A percentile compares a stretch with the other conserved stretches of the same genome.
Conservation (phyloP, 37 sponge, comb jelly and placozoan species). For the Mnemiopsis leidyi region DNA sequence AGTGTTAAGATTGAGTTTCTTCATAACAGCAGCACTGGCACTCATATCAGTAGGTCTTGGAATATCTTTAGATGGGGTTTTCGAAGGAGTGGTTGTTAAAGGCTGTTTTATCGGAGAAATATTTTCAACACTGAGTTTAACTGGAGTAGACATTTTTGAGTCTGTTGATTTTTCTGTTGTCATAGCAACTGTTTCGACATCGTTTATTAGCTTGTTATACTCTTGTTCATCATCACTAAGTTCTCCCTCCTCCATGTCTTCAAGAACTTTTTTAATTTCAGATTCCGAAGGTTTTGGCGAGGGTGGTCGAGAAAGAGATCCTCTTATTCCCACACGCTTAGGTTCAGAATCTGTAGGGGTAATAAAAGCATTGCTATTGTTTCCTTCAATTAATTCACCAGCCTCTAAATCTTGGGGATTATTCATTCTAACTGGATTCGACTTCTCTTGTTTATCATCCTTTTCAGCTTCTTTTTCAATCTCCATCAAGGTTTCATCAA, state of each 20-base stretch:
- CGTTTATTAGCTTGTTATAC: constrained; percentile 48
- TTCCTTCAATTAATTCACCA: not conserved
- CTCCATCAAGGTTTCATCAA: constrained; percentile 18
- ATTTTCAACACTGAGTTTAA: not conserved
- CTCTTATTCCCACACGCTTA: not conserved
- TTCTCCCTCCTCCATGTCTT: constrained; percentile 59
- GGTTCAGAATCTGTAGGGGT: constrained; percentile 23
- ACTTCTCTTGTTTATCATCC: not conserved
- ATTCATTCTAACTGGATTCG: not conserved
- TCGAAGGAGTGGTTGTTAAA: not conserved
- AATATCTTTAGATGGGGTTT: not conserved
- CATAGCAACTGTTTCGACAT: constrained; percentile 43
- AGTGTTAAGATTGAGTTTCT: not conserved
- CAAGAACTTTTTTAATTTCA: constrained; percentile 46
- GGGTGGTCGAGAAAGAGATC: constrained; percentile 50
- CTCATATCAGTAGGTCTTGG: not conserved
- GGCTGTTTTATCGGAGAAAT: not conserved
- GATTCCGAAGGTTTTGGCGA: constrained; percentile 59
- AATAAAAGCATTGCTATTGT: not conserved
- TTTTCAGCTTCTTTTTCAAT: not conserved
- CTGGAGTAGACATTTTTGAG: not conserved
- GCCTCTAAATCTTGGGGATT: not conserved
- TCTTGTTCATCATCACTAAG: constrained; percentile 63
- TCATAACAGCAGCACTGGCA: not conserved
- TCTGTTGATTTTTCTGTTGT: not conserved